Conservation (phyloP, 2,113 vertebrate genomes). For the Xiphophorus couchianus region DNA sequence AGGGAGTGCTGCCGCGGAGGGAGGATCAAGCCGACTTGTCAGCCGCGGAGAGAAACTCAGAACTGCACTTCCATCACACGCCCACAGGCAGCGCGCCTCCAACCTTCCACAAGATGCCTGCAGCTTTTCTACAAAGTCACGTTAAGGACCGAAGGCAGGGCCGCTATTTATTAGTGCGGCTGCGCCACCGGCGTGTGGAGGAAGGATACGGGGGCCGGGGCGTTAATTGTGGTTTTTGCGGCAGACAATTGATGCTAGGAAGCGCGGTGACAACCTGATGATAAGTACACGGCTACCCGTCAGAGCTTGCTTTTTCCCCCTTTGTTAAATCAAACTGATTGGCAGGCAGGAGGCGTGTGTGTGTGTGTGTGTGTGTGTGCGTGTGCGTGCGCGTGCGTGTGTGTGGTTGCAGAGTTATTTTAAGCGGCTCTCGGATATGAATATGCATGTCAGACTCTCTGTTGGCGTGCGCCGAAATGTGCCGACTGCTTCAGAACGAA, state of each 20-base stretch:
- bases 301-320: constrained; percentile 35
- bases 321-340: constrained; percentile 69
- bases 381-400: constrained; percentile 10
- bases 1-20: not conserved
- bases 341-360: constrained; percentile 55
- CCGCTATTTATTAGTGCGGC: not conserved
- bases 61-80: constrained; percentile 49
- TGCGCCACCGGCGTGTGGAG: constrained; percentile 17
- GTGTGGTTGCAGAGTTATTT: constrained; percentile 68
- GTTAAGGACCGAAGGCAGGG: not conserved
- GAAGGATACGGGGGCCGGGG: constrained; percentile 38
- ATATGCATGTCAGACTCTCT: constrained; percentile 59
- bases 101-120: constrained; percentile 3
- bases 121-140: not conserved
- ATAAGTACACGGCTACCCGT: constrained; percentile 49
- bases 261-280: constrained; percentile 64
- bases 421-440: constrained; percentile 60
- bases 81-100: constrained; percentile 14
- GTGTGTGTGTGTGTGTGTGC: constrained; percentile 11
- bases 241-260: constrained; percentile 56
- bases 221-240: constrained; percentile 64
- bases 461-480: constrained; percentile 30
- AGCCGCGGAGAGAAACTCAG: constrained; percentile 45
- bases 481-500: constrained; percentile 11
- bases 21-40: constrained; percentile 31